Evolutionary conservation across 2,797 vertebrate genomes (phyloP).

Genomic region (Parambassis ranga): DNA sequence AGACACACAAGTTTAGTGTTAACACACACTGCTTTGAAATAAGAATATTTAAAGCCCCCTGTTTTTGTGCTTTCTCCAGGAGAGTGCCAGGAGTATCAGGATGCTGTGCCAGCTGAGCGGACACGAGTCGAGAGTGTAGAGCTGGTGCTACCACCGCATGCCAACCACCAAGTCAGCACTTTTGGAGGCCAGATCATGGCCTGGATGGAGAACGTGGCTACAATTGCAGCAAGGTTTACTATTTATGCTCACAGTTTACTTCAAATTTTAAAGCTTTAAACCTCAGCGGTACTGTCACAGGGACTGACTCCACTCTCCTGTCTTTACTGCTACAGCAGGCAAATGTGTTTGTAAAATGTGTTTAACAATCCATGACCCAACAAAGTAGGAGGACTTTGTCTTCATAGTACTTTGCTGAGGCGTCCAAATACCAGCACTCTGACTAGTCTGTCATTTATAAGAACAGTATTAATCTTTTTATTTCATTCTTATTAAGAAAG

Average conservation of each 20-base stretch:
- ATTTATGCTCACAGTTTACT: not conserved
- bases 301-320: too few relatives aligned
- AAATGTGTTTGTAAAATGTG: too few relatives aligned
- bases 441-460: too few relatives aligned
- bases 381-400: too few relatives aligned
- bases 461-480: not conserved
- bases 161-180: slow-evolving; percentile 96
- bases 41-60: slow-evolving; percentile 11
- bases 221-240: slow-evolving; percentile 91
- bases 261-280: too few relatives aligned
- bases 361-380: too few relatives aligned
- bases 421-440: too few relatives aligned
- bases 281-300: too few relatives aligned
- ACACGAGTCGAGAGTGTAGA: slow-evolving; percentile 95
- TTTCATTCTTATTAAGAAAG: not conserved
- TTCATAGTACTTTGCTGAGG: too few relatives aligned
- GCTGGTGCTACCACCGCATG: slow-evolving; percentile 92
- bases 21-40: slow-evolving; percentile 3
- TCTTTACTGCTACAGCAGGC: too few relatives aligned
- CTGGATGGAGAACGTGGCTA: slow-evolving; percentile 99
- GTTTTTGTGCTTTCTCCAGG: slow-evolving; percentile 45
- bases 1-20: not conserved
- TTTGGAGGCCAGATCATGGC: slow-evolving; percentile 99
- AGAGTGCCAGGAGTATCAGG: slow-evolving; percentile 78
- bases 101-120: slow-evolving; percentile 80